Base-by-base conservation (phyloP, 2,888 invertebrate species). In the Sympetrum striolatum region DNA sequence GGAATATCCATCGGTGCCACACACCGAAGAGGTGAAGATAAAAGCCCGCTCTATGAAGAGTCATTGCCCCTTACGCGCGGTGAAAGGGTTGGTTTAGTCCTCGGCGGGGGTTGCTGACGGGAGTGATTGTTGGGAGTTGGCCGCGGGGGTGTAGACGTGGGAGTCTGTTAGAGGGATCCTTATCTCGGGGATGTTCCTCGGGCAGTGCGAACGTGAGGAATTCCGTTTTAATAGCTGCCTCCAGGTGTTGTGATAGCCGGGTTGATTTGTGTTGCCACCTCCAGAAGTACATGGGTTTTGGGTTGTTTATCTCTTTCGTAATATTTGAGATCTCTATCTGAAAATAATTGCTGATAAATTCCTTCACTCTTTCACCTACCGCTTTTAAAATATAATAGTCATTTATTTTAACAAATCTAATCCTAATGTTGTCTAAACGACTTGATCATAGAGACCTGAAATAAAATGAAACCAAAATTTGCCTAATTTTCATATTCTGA, bases 41-140 rank as follows among this genome's bases (percentile, higher is more conserved):
- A 53, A 44, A 44, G 10, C 64, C n/a, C 25, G 10, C n/a, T 64
- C 64, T 31, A 60, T 37, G 10, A 60, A 14, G 37, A 64, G 86
- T 64, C 58, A 86, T 86, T 86, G 58, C 37, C 64, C 86, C 12
- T 39, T 44, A 44, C 35, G 25, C 58, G 18, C 22, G 58, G 86
- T 86, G 86, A 86, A 64, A 60, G 86, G 86, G 35, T 31, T 3
- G 73, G 31, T n/a, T 18, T 10, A 48, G 39, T 22, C 1, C 22
- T 15, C 14, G 2, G 12, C 48, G n/a, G 48, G 81, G n/a, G 81
- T n/a, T n/a, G 81, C 81, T 22, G 48, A 18, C 25, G 37, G 60
- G 39, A 37, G 60, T 86, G 86, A 86, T 82, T 53, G 53, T 82
- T 53, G 86, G 86, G 64, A 86, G 58, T 35, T 53, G 82, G 39